These are phyloP conservation scores for Catamblyrhynchus diadema DNA, from an alignment of 2,797 vertebrate genomes.

Conservation along the genomic window DNA sequence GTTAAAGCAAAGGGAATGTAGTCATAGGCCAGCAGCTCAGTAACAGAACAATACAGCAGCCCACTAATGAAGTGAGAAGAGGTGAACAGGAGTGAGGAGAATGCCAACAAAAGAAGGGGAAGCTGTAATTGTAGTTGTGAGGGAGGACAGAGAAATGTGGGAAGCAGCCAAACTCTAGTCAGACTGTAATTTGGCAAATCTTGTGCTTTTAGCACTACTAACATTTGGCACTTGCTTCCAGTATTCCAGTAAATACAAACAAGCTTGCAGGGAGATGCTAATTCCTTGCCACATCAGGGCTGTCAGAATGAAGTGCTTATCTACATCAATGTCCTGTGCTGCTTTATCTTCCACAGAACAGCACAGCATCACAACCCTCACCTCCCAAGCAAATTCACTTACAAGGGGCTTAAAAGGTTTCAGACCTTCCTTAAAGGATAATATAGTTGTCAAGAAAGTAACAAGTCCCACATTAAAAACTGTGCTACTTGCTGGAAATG, in stretches of 20 bases:
- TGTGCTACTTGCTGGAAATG: not conserved
- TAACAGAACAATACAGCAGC: not conserved
- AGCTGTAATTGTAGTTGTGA: not conserved
- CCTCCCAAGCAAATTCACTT: not conserved
- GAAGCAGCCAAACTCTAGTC: not conserved
- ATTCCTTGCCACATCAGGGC: not conserved
- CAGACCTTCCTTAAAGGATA: not conserved
- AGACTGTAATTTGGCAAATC: not conserved
- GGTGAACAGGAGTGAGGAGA: not conserved
- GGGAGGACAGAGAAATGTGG: not conserved
- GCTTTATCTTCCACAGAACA: not conserved
- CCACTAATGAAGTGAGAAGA: not conserved
- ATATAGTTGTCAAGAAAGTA: not conserved
- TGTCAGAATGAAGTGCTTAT: not conserved
- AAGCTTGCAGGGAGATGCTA: not conserved
- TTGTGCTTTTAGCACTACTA: not conserved
- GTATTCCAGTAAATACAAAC: not conserved
- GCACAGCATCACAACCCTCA: not conserved
- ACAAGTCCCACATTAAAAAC: not conserved
- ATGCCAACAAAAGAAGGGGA: not conserved
- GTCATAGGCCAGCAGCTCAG: conserved; percentile 1
- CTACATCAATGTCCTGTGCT: not conserved
- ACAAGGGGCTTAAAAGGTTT: not conserved
- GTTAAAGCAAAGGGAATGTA: not conserved
- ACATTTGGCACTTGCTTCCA: not conserved